Percentiles rank a stretch among this genome's conserved stretches.
phyloP scores from a whole-genome alignment of 1,140 invertebrate species.

The Lepidurus couesii region DNA sequence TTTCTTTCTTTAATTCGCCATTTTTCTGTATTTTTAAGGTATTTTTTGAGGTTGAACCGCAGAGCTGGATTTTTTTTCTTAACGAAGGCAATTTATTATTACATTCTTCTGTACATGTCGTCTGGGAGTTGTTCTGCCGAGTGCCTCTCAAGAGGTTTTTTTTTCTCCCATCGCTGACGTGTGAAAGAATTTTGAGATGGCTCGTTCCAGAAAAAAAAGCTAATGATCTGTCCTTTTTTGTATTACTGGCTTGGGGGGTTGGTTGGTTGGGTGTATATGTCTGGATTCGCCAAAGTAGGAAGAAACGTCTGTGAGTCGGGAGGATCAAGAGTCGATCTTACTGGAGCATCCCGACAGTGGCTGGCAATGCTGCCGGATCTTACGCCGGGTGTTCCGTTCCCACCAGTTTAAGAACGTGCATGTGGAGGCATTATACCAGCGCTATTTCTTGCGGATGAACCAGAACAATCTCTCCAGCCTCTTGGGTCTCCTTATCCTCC shows the following conservation, averaged over 20 bases:
- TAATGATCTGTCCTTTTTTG: conserved; percentile 13
- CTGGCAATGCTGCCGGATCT: conserved; percentile 41
- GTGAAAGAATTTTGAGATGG: conserved; percentile 14
- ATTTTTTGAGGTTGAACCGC: neutral
- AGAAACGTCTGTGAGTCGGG: conserved; percentile 37
- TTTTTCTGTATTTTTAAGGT: neutral
- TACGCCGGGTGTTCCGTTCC: conserved; percentile 49
- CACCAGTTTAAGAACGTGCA: conserved; percentile 65
- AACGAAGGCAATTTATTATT: neutral
- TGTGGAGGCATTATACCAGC: conserved; percentile 84
- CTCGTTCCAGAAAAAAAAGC: neutral
- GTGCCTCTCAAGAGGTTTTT: neutral
- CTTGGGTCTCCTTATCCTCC: conserved; percentile 63
- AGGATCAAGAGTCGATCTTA: conserved; percentile 39
- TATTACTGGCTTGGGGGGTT: neutral
- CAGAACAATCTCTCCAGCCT: conserved; percentile 82
- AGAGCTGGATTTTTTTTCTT: neutral
- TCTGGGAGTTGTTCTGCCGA: neutral
- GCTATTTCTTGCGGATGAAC: conserved; percentile 87
- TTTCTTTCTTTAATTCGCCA: no score
- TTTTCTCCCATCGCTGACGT: neutral
- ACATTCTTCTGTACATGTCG: neutral
- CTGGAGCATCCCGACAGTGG: conserved; percentile 36
- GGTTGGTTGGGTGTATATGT: neutral
- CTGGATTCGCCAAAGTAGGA: conserved; percentile 33